Evolutionary conservation across 1,140 invertebrate species (phyloP).

Genomic region (Dendroctonus ponderosae): DNA sequence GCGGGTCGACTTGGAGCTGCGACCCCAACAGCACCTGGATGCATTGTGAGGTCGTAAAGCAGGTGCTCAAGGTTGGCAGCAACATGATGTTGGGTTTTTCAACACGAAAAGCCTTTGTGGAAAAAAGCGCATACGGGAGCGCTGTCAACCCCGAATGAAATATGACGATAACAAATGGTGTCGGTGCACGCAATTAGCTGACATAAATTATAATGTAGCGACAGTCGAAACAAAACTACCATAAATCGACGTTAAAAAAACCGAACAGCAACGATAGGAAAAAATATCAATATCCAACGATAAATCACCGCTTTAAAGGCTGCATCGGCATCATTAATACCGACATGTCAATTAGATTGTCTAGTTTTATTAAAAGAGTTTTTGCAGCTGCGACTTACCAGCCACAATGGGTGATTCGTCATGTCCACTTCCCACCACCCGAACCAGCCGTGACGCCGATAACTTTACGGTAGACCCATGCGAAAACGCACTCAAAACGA

Average conservation of each 20-base stretch:
- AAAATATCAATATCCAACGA: slow-evolving; percentile 24
- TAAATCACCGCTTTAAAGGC: slow-evolving; percentile 25
- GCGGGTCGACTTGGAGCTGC: no score
- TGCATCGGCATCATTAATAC: slow-evolving; percentile 37
- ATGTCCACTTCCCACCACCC: not conserved
- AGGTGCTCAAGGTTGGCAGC: no score
- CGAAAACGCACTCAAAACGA: slow-evolving; percentile 7
- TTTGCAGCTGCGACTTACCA: not conserved
- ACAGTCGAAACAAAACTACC: slow-evolving; percentile 20
- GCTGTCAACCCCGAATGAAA: slow-evolving; percentile 8
- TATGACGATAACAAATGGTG: slow-evolving; percentile 24
- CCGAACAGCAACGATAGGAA: slow-evolving; percentile 16
- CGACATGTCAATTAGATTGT: slow-evolving; percentile 33
- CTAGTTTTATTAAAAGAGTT: slow-evolving; percentile 21
- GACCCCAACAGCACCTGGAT: no score
- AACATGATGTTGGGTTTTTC: no score
- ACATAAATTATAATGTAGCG: slow-evolving; percentile 32
- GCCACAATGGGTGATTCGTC: no score
- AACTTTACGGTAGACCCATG: not conserved
- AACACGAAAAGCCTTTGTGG: not conserved
- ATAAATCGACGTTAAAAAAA: slow-evolving; percentile 22
- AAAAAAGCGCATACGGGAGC: slow-evolving; percentile 8
- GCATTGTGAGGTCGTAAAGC: no score
- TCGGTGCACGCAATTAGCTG: slow-evolving; percentile 27
- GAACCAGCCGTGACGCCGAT: not conserved